These are phyloP conservation scores for Drosophila dives DNA, from an alignment of 2,888 invertebrate species.

Conservation along the genomic window DNA sequence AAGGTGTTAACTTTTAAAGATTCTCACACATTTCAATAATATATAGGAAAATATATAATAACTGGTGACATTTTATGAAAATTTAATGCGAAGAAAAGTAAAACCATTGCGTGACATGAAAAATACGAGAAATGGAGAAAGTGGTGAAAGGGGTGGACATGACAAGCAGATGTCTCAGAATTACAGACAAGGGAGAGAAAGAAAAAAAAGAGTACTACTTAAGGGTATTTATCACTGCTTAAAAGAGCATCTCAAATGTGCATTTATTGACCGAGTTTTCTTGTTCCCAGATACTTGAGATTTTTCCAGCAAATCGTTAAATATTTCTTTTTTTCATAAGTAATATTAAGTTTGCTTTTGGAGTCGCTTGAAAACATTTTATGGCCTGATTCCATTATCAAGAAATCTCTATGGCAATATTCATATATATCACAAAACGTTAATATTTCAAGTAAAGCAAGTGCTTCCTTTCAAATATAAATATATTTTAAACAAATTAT, in stretches of 20 bases:
- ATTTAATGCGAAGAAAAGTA: background rate
- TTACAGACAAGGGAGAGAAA: slow-evolving; percentile 16
- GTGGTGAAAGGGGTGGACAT: background rate
- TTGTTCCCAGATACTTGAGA: background rate
- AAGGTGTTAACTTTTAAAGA: slow-evolving; percentile 4
- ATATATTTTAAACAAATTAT: background rate
- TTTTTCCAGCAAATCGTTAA: background rate
- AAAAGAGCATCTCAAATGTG: slow-evolving; percentile 1
- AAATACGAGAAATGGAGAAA: background rate
- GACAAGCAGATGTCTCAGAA: background rate
- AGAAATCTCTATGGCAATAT: background rate
- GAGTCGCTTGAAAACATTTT: background rate
- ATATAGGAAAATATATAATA: slow-evolving; percentile 28
- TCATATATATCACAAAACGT: background rate
- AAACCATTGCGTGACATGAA: slow-evolving; percentile 24
- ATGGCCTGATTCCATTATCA: background rate
- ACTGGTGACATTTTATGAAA: slow-evolving; percentile 35
- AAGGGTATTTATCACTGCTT: background rate
- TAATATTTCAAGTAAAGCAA: background rate
- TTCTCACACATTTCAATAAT: slow-evolving; percentile 44
- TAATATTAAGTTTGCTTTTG: background rate
- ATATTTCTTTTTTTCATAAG: background rate
- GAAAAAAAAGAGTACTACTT: background rate
- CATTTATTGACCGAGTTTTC: slow-evolving; percentile 2
- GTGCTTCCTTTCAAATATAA: background rate